Evolutionary conservation across 2,888 invertebrate species (phyloP).

Genomic region (Lydus trimaculatus): DNA sequence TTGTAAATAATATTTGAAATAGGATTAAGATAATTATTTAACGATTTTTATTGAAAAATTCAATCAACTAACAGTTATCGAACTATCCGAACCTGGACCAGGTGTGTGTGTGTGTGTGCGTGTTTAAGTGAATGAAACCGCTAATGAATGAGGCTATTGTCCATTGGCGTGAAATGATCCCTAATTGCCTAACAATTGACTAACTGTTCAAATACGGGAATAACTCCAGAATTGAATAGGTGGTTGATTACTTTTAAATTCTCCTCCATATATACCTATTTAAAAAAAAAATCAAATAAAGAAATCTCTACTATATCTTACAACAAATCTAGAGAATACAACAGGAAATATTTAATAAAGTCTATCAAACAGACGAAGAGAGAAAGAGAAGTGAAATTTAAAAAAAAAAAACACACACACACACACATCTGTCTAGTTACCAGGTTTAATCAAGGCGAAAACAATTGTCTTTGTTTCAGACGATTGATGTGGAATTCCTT

Average conservation of each 20-base stretch:
- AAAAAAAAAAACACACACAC: not conserved
- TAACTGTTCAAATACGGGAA: constrained; percentile 53
- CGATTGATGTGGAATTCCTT: constrained; percentile 10
- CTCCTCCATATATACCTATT: not conserved
- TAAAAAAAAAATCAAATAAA: not conserved
- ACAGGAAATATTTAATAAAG: not conserved
- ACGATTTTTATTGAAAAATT: not conserved
- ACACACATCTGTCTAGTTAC: not conserved
- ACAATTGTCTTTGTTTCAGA: constrained; percentile 9
- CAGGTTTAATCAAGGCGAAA: not conserved
- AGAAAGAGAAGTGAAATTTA: not conserved
- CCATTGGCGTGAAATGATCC: constrained; percentile 59
- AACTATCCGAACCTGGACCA: constrained; percentile 31
- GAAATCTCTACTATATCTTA: not conserved
- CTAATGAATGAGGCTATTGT: constrained; percentile 59
- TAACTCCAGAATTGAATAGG: constrained; percentile 56
- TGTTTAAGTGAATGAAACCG: constrained; percentile 37
- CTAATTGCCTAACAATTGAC: constrained; percentile 60
- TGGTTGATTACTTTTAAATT: constrained; percentile 51
- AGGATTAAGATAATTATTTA: not conserved
- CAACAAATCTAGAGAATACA: not conserved
- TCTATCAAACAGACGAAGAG: not conserved
- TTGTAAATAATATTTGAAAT: not conserved
- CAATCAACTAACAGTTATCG: constrained; percentile 16
- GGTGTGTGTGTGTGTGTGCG: constrained; percentile 35